phyloP scores from a whole-genome alignment of 64 coral and sea anemone genomes.

The Dendronephthya gigantea region DNA sequence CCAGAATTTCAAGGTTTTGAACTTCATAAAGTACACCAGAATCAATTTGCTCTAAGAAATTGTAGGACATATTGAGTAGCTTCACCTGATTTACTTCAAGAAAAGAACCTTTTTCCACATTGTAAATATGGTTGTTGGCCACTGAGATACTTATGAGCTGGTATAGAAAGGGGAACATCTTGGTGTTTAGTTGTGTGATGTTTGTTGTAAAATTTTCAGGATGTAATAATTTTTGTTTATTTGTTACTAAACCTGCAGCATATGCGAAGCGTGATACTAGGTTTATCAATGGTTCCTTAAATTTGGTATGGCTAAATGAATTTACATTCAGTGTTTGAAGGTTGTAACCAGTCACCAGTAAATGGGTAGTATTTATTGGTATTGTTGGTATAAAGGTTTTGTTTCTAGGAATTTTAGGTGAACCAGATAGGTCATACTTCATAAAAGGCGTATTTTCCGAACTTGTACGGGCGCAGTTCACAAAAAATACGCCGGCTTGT shows the following conservation, averaged over 20 bases:
- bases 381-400: not conserved
- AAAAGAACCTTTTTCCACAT: not conserved
- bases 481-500: not conserved
- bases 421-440: too few species aligned
- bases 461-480: not conserved
- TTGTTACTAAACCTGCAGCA: not conserved
- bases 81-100: not conserved
- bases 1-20: not conserved
- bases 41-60: not conserved
- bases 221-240: not conserved
- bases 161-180: not conserved
- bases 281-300: not conserved
- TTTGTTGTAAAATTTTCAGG: not conserved
- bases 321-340: not conserved
- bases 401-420: too few species aligned
- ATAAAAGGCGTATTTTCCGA: too few species aligned
- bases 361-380: not conserved
- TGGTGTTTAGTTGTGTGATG: not conserved
- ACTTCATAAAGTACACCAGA: not conserved
- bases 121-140: not conserved
- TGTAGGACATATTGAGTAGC: not conserved
- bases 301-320: not conserved
- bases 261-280: too few species aligned
- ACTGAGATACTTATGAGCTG: not conserved
- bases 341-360: not conserved